Evolutionary conservation across 2,113 vertebrate species (phyloP).

Genomic region (Oryctolagus cuniculus): DNA sequence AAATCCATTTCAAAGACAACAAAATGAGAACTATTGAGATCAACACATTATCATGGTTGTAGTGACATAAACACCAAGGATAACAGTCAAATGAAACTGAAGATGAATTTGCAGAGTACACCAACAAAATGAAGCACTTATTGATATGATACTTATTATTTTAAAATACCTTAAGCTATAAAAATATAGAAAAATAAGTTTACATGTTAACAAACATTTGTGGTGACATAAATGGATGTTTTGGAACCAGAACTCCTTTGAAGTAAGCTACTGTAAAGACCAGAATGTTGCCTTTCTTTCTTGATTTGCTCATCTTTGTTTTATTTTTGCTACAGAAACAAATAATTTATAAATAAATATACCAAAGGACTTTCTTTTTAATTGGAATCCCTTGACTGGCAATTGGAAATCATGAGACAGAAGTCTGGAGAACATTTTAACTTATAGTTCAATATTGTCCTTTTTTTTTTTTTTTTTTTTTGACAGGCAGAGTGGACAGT

Average conservation of each 20-base stretch:
- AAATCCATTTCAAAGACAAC: background rate
- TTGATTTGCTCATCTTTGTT: background rate
- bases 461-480: background rate
- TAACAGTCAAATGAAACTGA: background rate
- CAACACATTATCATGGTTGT: background rate
- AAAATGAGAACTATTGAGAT: background rate
- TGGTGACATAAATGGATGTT: background rate
- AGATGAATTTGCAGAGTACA: background rate
- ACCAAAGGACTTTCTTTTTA: background rate
- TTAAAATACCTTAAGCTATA: background rate
- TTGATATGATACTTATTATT: background rate
- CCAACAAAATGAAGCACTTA: background rate
- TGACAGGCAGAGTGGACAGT: no score
- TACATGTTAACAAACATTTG: background rate
- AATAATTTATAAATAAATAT: background rate
- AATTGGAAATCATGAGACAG: background rate
- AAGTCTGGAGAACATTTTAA: constrained; percentile 43
- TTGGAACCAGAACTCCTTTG: background rate
- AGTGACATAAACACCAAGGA: constrained; percentile 17
- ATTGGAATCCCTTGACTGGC: background rate
- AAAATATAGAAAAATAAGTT: constrained; percentile 18
- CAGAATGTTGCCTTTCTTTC: background rate
- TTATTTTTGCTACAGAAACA: background rate
- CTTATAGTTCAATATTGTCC: background rate
- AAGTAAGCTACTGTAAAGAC: constrained; percentile 30